Conservation (phyloP, 2,113 vertebrate genomes). For the Varanus salvator region DNA sequence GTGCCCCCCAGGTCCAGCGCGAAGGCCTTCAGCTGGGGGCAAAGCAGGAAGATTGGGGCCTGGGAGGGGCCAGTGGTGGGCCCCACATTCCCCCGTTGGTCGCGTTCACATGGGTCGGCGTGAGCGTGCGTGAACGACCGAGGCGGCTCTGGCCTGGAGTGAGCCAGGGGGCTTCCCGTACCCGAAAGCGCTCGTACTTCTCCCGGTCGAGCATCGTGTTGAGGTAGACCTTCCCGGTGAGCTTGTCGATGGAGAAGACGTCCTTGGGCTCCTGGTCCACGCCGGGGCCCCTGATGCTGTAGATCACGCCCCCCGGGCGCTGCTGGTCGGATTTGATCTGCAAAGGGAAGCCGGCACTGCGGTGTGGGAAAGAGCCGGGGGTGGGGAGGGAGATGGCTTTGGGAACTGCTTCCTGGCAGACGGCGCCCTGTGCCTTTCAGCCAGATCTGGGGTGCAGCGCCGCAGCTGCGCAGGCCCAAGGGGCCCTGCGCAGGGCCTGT, state of each 20-base stretch:
- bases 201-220: slow-evolving; percentile 92
- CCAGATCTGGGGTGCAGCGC: too few species aligned
- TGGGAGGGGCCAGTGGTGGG: not conserved
- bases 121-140: too few species aligned
- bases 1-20: slow-evolving; percentile 89
- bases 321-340: slow-evolving; percentile 98
- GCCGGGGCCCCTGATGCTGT: slow-evolving; percentile 94
- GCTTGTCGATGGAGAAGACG: slow-evolving; percentile 93
- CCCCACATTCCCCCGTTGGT: too few species aligned
- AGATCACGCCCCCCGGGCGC: slow-evolving; percentile 88
- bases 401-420: not conserved
- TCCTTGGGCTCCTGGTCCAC: slow-evolving; percentile 93
- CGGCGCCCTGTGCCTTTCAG: too few species aligned
- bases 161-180: slow-evolving; percentile 47
- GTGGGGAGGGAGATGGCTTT: not conserved
- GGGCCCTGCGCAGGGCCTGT: too few species aligned
- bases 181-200: slow-evolving; percentile 86
- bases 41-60: not conserved
- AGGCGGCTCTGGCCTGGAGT: too few species aligned
- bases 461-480: too few species aligned
- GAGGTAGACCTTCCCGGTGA: slow-evolving; percentile 89
- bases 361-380: not conserved
- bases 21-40: slow-evolving; percentile 88
- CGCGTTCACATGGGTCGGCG: too few species aligned
- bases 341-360: not conserved